Percentiles rank a stretch among this genome's conserved stretches.
These are phyloP conservation scores for Sardinella longiceps DNA, from an alignment of 2,797 vertebrate species.

Conservation along the genomic window DNA sequence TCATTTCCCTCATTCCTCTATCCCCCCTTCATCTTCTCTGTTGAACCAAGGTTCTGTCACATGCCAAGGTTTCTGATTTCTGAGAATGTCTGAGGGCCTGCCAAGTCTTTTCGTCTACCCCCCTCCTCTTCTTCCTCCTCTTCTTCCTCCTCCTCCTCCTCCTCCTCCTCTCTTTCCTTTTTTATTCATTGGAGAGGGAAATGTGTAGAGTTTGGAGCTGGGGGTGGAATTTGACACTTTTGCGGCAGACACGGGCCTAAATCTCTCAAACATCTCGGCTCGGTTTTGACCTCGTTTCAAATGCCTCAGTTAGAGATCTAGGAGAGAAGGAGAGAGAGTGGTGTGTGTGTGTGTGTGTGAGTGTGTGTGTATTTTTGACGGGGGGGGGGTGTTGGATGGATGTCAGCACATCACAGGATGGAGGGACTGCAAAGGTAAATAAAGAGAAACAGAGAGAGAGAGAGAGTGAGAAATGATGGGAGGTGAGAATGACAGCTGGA, in stretches of 20 bases:
- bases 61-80: constrained; percentile 38
- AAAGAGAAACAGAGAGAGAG: not conserved
- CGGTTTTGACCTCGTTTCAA: not conserved
- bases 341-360: not conserved
- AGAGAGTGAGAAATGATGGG: not conserved
- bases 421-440: not conserved
- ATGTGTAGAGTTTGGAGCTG: constrained; percentile 28
- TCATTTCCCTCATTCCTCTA: not conserved
- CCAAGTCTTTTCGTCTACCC: constrained; percentile 33
- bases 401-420: not conserved
- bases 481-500: not conserved
- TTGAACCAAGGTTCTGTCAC: not conserved
- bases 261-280: not conserved
- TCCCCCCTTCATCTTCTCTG: not conserved
- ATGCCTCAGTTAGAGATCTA: not conserved
- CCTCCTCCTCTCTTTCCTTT: not conserved
- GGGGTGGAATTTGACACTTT: constrained; percentile 27
- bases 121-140: too few relatives aligned
- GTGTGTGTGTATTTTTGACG: not conserved
- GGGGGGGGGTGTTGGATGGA: not conserved
- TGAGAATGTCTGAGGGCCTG: constrained; percentile 28
- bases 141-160: not conserved
- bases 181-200: constrained; percentile 17
- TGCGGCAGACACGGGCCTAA: not conserved
- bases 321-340: not conserved